Percentiles rank a stretch among this genome's conserved stretches.
Conservation (phyloP, 2,113 vertebrate genomes). For the Amphiprion percula region DNA sequence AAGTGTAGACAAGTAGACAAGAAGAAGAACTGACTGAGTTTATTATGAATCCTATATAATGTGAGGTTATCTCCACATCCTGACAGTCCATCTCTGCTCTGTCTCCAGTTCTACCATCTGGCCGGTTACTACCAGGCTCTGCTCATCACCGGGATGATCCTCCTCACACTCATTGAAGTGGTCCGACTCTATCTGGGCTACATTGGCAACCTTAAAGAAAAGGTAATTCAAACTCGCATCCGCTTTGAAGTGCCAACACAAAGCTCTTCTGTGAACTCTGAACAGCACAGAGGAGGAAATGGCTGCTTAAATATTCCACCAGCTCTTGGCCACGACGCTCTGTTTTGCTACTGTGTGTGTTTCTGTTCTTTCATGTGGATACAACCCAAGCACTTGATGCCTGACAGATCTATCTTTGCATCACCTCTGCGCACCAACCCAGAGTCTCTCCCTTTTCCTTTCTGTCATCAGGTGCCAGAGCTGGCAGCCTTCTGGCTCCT, state of each 20-base stretch:
- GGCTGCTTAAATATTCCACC: constrained; percentile 15
- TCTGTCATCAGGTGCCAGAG: constrained; percentile 85
- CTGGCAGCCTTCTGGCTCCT: constrained; percentile 90
- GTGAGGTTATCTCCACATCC: too few relatives aligned
- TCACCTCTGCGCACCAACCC: constrained; percentile 12
- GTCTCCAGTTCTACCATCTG: constrained; percentile 84
- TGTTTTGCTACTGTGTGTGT: constrained; percentile 19
- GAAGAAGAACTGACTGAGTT: too few relatives aligned
- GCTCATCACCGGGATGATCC: constrained; percentile 82
- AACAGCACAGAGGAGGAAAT: constrained; percentile 27
- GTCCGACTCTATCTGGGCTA: constrained; percentile 88
- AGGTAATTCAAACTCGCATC: constrained; percentile 78
- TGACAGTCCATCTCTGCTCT: background rate
- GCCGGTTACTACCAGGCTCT: constrained; percentile 88
- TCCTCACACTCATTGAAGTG: constrained; percentile 82
- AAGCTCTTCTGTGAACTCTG: constrained; percentile 14
- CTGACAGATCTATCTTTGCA: constrained; percentile 49
- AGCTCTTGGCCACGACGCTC: constrained; percentile 12
- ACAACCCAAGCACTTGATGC: constrained; percentile 7
- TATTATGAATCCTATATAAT: too few relatives aligned
- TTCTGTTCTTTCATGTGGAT: constrained; percentile 31
- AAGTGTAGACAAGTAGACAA: too few relatives aligned
- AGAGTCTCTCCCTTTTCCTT: constrained; percentile 3
- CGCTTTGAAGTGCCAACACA: background rate
- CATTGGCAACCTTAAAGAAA: constrained; percentile 89